A percentile compares a stretch with the other conserved stretches of the same genome.
These are phyloP conservation scores for Cydia splendana DNA, from an alignment of 1,140 invertebrate species.

Conservation along the genomic window DNA sequence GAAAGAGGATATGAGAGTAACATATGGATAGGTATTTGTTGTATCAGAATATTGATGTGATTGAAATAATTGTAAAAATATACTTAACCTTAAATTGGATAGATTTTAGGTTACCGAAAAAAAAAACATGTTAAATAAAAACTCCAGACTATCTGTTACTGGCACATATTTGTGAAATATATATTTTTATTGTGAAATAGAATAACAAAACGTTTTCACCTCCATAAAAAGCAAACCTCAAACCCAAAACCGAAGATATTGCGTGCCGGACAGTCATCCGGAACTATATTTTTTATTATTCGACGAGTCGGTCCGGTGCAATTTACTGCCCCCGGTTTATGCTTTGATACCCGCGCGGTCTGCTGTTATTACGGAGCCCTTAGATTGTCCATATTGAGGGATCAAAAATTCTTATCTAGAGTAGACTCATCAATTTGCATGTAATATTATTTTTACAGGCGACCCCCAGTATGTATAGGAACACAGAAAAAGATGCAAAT, in stretches of 20 bases:
- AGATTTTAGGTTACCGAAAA: no score
- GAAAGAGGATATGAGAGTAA: constrained; percentile 31
- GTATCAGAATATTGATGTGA: neutral
- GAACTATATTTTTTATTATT: constrained; percentile 46
- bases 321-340: constrained; percentile 53
- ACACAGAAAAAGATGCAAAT: no score
- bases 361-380: constrained; percentile 44
- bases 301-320: constrained; percentile 42
- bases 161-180: no score
- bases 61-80: neutral
- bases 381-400: constrained; percentile 41
- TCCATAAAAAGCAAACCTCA: constrained; percentile 16
- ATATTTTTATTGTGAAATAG: neutral
- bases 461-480: no score
- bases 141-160: no score
- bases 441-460: no score
- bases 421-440: neutral
- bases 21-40: neutral
- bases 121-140: no score
- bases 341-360: constrained; percentile 49
- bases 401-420: neutral
- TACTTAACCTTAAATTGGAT: no score
- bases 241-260: constrained; percentile 29
- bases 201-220: constrained; percentile 7
- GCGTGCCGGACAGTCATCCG: constrained; percentile 46